Evolutionary conservation across 1,140 invertebrate species (phyloP).

Genomic region (Drosophila gunungcola): DNA sequence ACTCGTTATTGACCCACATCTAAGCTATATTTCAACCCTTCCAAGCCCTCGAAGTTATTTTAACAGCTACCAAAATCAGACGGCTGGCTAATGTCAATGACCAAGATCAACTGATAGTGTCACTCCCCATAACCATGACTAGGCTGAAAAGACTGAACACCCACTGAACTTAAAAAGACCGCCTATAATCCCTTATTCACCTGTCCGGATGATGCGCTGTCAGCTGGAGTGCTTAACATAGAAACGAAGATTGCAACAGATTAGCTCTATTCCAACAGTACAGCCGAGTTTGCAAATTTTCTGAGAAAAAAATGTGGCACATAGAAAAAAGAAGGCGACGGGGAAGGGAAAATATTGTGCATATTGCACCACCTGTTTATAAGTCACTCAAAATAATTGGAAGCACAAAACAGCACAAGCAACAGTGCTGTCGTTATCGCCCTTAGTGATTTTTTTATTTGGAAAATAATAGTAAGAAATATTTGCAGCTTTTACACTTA

Average conservation of each 20-base stretch:
- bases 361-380: conserved; percentile 45
- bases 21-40: neutral
- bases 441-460: neutral
- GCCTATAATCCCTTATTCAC: neutral
- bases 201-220: neutral
- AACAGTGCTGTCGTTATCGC: neutral
- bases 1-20: neutral
- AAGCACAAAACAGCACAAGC: neutral
- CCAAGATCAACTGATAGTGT: conserved; percentile 36
- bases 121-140: conserved; percentile 4
- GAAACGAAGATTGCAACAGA: conserved; percentile 40
- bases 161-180: neutral
- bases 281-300: conserved; percentile 34
- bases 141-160: neutral
- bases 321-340: neutral
- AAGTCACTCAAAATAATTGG: conserved; percentile 30
- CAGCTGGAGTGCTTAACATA: conserved; percentile 1
- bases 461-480: neutral
- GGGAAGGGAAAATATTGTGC: conserved; percentile 12
- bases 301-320: conserved; percentile 32
- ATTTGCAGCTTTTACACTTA: too few relatives aligned
- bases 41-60: neutral
- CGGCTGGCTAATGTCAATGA: conserved; percentile 18
- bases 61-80: neutral
- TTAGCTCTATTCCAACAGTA: conserved; percentile 22